Percentiles rank a stretch among this genome's conserved stretches.
These are phyloP conservation scores for Eremobia ochroleuca DNA, from an alignment of 2,888 invertebrate genomes.

Conservation along the genomic window DNA sequence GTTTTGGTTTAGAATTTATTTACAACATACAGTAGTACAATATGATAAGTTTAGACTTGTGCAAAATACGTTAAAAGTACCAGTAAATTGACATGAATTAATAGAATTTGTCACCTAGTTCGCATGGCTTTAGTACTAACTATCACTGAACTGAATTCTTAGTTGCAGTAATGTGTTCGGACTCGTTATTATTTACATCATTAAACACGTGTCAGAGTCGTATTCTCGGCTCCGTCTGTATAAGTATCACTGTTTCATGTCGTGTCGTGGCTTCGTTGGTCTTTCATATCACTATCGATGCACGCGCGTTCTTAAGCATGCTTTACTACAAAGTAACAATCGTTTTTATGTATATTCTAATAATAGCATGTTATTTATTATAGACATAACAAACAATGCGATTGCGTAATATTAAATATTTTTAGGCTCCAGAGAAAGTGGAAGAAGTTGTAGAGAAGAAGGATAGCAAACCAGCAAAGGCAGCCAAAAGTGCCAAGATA, in stretches of 20 bases:
- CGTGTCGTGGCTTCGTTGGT: slow-evolving; percentile 46
- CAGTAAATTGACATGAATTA: not conserved
- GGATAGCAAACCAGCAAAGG: slow-evolving; percentile 77
- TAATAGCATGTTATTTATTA: slow-evolving; percentile 59
- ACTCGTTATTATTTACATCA: slow-evolving; percentile 35
- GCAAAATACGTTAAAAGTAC: not conserved
- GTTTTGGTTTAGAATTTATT: slow-evolving; percentile 24
- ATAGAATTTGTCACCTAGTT: slow-evolving; percentile 24
- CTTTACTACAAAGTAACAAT: slow-evolving; percentile 51
- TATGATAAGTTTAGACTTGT: not conserved
- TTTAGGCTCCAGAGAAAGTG: slow-evolving; percentile 80
- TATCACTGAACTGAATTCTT: slow-evolving; percentile 21
- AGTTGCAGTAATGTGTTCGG: slow-evolving; percentile 29
- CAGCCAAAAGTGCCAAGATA: slow-evolving; percentile 73
- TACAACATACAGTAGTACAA: not conserved
- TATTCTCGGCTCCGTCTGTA: slow-evolving; percentile 21
- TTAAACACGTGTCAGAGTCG: slow-evolving; percentile 40
- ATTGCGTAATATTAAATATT: slow-evolving; percentile 32
- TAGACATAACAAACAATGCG: slow-evolving; percentile 15
- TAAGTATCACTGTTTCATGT: slow-evolving; percentile 39
- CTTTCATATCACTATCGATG: slow-evolving; percentile 43
- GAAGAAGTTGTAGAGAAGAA: slow-evolving; percentile 84
- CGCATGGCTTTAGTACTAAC: slow-evolving; percentile 33
- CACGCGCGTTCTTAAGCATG: slow-evolving; percentile 59
- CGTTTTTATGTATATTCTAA: slow-evolving; percentile 36